Base-by-base conservation (phyloP, 2,888 invertebrate species). In the Galerucella calmariensis region DNA sequence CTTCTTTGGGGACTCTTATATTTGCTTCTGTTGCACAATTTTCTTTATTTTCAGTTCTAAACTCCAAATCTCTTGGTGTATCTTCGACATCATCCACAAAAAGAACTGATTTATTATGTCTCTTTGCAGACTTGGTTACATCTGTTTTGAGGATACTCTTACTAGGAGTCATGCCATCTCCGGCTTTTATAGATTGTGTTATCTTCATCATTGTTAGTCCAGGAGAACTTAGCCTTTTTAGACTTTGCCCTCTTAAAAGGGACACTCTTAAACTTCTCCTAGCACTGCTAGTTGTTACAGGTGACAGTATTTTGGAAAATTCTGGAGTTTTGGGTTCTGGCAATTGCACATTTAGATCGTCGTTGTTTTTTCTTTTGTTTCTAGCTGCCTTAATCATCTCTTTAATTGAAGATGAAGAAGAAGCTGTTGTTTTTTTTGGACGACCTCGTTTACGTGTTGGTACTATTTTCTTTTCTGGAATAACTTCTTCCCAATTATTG, bases 401-500 rank as follows among this genome's bases (percentile, higher is more conserved):
- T 72, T 77, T 82, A 48, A 86, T 73, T 44, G 76, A 72, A 0
- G 85, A 83, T 24, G 77, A 75, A 6, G 81, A 80, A 35, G 62
- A 20, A 2, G 71, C 46, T 24, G 61, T 20, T 9, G 46, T 41
- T 51, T 79, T 79, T 53, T 78, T 79, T 1, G 79, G 70, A 20
- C 71, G 72, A 20, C 71, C 74, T 65, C 75, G 77, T 24, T 75
- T 70, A 8, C 74, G 66, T 65, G 78, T 78, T 16, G 53, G 67
- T 8, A 67, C 67, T 16, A 75, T 67, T 9, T 81, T 80, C 12
- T 78, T 80, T 62, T 78, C 82, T 0, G 86, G 84, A 63, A 86
- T 76, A 1, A 90, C 88, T 75, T 91, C 91, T 20, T 85, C 82
- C 92, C 92, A 91, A 75, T 80, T 75, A 16, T 89, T 88, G 0